phyloP scores from a whole-genome alignment of 37 sponge, comb jelly and placozoan species.

The Oscarella lobularis region DNA sequence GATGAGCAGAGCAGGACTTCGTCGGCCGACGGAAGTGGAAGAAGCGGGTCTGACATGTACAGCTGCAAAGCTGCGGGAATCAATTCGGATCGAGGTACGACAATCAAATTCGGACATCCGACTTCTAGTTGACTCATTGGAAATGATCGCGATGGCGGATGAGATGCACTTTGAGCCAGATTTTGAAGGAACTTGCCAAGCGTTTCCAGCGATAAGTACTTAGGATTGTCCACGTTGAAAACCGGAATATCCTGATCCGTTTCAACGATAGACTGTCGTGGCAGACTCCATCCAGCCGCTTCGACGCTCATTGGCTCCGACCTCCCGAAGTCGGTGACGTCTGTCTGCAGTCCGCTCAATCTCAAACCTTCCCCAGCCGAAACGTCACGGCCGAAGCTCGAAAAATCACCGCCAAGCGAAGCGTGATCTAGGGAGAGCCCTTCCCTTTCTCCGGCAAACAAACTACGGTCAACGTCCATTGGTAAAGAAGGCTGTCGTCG shows the following conservation, averaged over 20 bases:
- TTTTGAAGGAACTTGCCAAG: background rate
- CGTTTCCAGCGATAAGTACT: background rate
- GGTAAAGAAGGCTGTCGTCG: too few relatives aligned
- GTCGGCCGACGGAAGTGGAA: background rate
- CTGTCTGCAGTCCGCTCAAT: background rate
- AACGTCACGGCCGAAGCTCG: too few relatives aligned
- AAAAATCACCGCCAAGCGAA: background rate
- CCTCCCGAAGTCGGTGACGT: background rate
- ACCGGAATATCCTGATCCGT: background rate
- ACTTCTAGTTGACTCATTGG: background rate
- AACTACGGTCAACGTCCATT: too few relatives aligned
- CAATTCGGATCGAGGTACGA: background rate
- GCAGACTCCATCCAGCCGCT: too few relatives aligned
- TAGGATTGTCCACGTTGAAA: background rate
- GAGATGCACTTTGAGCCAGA: background rate
- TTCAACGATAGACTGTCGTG: too few relatives aligned
- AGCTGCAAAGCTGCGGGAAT: background rate
- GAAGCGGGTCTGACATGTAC: background rate
- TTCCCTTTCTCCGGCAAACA: too few relatives aligned
- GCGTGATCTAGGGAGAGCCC: background rate
- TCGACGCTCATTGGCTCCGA: background rate
- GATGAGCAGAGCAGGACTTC: constrained; percentile 1
- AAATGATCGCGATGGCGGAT: background rate
- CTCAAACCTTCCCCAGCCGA: background rate
- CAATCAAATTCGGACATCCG: background rate